Percentiles rank a stretch among this genome's conserved stretches.
Evolutionary conservation across 2,113 vertebrate species (phyloP).

Genomic region (Acanthochromis polyacanthus): DNA sequence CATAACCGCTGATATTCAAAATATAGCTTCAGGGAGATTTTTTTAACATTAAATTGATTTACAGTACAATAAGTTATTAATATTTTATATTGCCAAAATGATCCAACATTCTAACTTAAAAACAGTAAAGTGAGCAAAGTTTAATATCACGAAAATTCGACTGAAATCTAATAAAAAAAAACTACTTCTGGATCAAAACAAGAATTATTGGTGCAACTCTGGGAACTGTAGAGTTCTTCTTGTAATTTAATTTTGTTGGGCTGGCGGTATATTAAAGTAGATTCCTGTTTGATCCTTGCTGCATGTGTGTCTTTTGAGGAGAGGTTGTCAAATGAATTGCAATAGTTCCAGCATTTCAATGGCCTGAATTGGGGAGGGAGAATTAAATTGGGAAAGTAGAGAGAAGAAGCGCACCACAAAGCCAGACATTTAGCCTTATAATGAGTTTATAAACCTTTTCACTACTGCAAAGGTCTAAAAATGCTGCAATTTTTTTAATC

Average conservation of each 20-base stretch:
- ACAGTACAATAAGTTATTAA: constrained; percentile 7
- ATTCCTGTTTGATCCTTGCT: not conserved
- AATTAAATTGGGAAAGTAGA: too few relatives aligned
- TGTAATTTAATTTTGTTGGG: constrained; percentile 29
- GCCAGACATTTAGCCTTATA: not conserved
- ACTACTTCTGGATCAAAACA: constrained; percentile 25
- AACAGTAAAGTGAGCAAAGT: constrained; percentile 26
- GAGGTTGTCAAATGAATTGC: constrained; percentile 11
- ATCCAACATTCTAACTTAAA: constrained; percentile 11
- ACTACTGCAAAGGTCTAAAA: not conserved
- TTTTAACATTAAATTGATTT: constrained; percentile 18
- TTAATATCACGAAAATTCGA: constrained; percentile 32
- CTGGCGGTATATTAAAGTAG: constrained; percentile 23
- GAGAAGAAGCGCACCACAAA: not conserved
- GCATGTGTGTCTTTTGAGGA: not conserved
- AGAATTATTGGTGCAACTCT: not conserved
- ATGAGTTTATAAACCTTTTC: not conserved
- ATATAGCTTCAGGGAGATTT: not conserved
- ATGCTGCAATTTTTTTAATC: not conserved
- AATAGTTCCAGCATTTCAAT: constrained; percentile 6
- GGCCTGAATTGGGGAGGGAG: not conserved
- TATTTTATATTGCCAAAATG: not conserved
- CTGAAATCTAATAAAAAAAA: constrained; percentile 43
- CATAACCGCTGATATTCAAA: not conserved
- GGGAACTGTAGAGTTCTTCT: constrained; percentile 2